Conservation (phyloP, 1,140 invertebrate species). For the Brachionus sp. region DNA sequence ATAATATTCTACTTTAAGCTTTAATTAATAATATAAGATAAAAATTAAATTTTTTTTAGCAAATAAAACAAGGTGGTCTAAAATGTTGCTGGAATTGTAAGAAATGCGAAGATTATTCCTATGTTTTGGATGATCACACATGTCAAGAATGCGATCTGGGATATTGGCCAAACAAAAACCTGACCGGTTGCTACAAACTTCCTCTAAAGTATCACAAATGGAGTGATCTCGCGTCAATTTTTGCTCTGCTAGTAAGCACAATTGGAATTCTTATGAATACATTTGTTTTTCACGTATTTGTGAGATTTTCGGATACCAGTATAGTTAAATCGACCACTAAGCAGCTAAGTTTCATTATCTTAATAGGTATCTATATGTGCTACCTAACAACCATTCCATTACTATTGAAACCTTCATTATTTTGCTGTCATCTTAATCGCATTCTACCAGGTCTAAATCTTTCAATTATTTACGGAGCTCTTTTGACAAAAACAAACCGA, state of each 20-base stretch:
- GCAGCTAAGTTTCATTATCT: conserved; percentile 74
- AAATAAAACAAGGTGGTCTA: conserved; percentile 65
- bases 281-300: conserved; percentile 65
- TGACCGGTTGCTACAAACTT: conserved; percentile 64
- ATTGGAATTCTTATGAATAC: conserved; percentile 69
- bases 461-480: conserved; percentile 75
- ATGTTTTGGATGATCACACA: conserved; percentile 63
- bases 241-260: conserved; percentile 65
- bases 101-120: conserved; percentile 66
- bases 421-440: conserved; percentile 68
- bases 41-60: conserved; percentile 58
- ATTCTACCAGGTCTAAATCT: conserved; percentile 74
- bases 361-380: conserved; percentile 65
- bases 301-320: conserved; percentile 71
- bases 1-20: background rate
- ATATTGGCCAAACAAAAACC: conserved; percentile 66
- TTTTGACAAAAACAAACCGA: conserved; percentile 79
- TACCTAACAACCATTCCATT: conserved; percentile 68
- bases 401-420: conserved; percentile 67
- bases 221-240: conserved; percentile 64
- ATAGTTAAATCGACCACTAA: conserved; percentile 71
- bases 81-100: conserved; percentile 73
- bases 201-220: conserved; percentile 64
- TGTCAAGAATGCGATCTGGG: conserved; percentile 66
- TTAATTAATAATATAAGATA: too few species aligned